These are phyloP conservation scores for Heliconius eleuchia DNA, from an alignment of 1,140 invertebrate genomes.

Conservation along the genomic window DNA sequence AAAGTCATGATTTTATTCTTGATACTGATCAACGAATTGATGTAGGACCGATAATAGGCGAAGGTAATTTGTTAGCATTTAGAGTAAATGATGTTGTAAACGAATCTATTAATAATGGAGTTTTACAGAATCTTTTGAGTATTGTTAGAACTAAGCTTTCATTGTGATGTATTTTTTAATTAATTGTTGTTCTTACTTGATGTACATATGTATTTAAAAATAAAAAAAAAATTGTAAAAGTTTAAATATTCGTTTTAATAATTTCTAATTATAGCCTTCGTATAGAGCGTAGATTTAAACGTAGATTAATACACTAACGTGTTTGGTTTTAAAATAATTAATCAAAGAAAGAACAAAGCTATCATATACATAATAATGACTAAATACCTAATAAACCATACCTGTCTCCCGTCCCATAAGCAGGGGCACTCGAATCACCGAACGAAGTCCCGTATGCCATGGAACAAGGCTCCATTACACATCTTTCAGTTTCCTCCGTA, in stretches of 20 bases:
- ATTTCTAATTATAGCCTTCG: too few species aligned
- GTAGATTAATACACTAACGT: too few species aligned
- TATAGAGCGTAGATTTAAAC: too few species aligned
- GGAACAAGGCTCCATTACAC: constrained; percentile 89
- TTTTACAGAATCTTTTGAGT: constrained; percentile 52
- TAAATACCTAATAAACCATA: constrained; percentile 29
- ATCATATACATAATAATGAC: too few species aligned
- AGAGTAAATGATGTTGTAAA: constrained; percentile 66
- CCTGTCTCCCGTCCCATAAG: constrained; percentile 68
- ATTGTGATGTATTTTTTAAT: not conserved
- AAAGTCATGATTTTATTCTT: not conserved
- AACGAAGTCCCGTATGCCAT: constrained; percentile 83
- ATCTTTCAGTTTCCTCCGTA: constrained; percentile 88
- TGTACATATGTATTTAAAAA: constrained; percentile 27
- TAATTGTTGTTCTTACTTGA: not conserved
- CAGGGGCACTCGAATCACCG: constrained; percentile 83
- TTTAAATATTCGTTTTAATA: too few species aligned
- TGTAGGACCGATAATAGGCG: constrained; percentile 24
- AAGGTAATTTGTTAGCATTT: constrained; percentile 43
- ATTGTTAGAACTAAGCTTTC: constrained; percentile 17
- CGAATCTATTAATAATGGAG: constrained; percentile 60
- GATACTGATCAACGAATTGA: constrained; percentile 1
- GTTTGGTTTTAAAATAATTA: too few species aligned
- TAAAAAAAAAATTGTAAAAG: not conserved
- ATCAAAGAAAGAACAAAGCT: too few species aligned